Evolutionary conservation across 2,113 vertebrate species (phyloP).

Genomic region (Bubo blakistoni): DNA sequence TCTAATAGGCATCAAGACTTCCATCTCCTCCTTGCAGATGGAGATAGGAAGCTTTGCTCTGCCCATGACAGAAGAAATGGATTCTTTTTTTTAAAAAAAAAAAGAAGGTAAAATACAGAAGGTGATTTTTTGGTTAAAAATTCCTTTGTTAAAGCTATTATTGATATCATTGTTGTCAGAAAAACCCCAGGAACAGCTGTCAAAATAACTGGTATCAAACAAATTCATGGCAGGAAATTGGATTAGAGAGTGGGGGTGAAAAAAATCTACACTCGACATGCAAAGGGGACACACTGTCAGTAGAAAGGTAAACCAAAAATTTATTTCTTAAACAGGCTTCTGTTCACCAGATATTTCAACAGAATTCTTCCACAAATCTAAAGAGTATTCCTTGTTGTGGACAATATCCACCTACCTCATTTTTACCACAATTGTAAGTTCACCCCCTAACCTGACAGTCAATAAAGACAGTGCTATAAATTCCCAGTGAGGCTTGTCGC

Average conservation of each 20-base stretch:
- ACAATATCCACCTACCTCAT: not conserved
- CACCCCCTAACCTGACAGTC: not conserved
- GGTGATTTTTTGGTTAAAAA: not conserved
- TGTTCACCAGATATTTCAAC: not conserved
- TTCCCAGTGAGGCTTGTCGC: not conserved
- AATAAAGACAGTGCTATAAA: not conserved
- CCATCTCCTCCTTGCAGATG: not conserved
- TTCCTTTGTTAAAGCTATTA: not conserved
- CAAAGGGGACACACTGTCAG: not conserved
- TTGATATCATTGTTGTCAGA: not conserved
- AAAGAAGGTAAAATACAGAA: not conserved
- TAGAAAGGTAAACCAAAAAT: not conserved
- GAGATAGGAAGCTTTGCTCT: not conserved
- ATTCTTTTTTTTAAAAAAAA: not conserved
- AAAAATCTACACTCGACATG: not conserved
- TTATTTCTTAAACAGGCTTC: not conserved
- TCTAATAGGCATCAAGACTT: constrained; percentile 26
- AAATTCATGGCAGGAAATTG: not conserved
- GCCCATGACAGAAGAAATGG: not conserved
- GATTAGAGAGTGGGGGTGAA: not conserved
- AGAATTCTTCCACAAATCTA: not conserved
- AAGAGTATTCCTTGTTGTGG: not conserved
- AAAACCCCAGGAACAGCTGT: not conserved
- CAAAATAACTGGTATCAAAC: not conserved
- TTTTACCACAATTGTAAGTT: not conserved